A percentile compares a stretch with the other conserved stretches of the same genome.
phyloP scores from a whole-genome alignment of 1,140 invertebrate species.

The Coelopa frigida region DNA sequence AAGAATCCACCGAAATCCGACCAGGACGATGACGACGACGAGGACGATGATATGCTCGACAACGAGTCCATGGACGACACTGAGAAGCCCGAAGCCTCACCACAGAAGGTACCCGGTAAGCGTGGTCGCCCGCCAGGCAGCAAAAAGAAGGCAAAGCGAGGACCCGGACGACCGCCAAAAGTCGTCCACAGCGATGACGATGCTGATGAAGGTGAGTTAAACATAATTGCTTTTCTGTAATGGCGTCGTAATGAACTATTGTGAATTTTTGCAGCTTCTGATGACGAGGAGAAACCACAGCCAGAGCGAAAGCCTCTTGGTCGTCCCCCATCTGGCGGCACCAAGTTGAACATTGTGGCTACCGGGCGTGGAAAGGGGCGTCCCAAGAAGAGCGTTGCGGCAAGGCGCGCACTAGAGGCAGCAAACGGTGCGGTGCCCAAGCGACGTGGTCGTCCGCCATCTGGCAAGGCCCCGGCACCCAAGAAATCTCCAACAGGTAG shows the following conservation, averaged over 20 bases:
- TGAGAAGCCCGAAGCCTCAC: not conserved
- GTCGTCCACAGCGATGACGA: conserved; percentile 11
- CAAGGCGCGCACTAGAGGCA: conserved; percentile 5
- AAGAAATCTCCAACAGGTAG: conserved; percentile 20
- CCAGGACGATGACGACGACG: conserved; percentile 11
- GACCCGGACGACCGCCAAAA: conserved; percentile 13
- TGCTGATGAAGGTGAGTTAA: not conserved
- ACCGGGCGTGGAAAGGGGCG: conserved; percentile 32
- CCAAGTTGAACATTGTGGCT: conserved; percentile 30
- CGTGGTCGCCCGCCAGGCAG: not conserved
- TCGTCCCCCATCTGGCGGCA: conserved; percentile 25
- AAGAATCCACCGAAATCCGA: conserved; percentile 12
- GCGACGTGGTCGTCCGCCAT: conserved; percentile 28
- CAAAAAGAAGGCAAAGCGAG: not conserved
- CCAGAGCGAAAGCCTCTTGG: conserved; percentile 21
- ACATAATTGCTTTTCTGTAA: not conserved
- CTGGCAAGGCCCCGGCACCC: conserved; percentile 6
- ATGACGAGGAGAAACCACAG: conserved; percentile 10
- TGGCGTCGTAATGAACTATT: not conserved
- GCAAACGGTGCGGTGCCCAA: conserved; percentile 14
- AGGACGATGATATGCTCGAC: conserved; percentile 19
- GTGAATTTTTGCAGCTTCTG: conserved; percentile 5
- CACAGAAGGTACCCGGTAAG: not conserved
- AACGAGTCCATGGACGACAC: not conserved
- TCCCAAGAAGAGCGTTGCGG: conserved; percentile 21